Evolutionary conservation across 1,140 invertebrate genomes (phyloP).

Genomic region (Bombus impatiens): DNA sequence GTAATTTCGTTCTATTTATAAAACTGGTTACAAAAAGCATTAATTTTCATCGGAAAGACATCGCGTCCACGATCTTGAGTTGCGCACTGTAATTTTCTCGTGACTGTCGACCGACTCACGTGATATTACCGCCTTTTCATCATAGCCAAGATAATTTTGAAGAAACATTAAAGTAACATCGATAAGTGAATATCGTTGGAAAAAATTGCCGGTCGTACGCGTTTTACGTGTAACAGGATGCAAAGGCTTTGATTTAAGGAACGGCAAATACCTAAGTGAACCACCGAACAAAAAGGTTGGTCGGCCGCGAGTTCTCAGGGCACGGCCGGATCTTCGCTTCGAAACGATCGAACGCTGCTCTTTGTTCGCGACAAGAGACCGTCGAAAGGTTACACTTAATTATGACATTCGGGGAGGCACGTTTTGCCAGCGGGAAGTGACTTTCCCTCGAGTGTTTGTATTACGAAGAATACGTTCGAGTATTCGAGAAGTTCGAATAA

Average conservation of each 20-base stretch:
- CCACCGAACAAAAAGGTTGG: neutral
- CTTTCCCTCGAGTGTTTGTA: constrained; percentile 12
- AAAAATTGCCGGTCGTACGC: neutral
- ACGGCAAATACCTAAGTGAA: neutral
- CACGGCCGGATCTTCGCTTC: constrained; percentile 62
- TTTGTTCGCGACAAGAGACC: constrained; percentile 47
- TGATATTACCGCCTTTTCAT: neutral
- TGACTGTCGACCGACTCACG: neutral
- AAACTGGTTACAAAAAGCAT: too few species aligned
- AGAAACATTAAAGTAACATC: neutral
- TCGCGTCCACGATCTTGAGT: too few species aligned
- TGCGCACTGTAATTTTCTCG: neutral
- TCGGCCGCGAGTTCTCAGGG: constrained; percentile 35
- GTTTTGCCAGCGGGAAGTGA: neutral
- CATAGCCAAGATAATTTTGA: neutral
- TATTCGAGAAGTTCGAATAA: too few species aligned
- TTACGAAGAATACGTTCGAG: neutral
- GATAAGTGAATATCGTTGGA: neutral
- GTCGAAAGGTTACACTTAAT: constrained; percentile 49
- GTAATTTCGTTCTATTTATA: too few species aligned
- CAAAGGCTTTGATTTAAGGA: neutral
- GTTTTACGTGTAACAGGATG: neutral
- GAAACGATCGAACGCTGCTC: constrained; percentile 47
- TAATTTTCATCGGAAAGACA: too few species aligned
- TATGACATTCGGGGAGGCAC: constrained; percentile 29